Evolutionary conservation across 2,797 vertebrate species (phyloP).

Genomic region (Melanotaenia boesemani): DNA sequence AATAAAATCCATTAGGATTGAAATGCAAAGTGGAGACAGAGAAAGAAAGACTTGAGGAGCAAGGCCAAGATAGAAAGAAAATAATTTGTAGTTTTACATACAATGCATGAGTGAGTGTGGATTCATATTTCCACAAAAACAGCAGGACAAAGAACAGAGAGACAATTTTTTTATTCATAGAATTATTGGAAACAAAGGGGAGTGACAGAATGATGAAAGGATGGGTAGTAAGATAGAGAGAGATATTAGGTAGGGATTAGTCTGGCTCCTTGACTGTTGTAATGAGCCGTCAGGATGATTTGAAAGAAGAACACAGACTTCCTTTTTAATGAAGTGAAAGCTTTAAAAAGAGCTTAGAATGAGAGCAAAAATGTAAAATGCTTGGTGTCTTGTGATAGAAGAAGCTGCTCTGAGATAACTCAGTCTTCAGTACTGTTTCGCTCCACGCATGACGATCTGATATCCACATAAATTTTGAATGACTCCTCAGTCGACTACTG

Average conservation of each 20-base stretch:
- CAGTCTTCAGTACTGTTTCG: conserved; percentile 12
- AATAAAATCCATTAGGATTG: conserved; percentile 80
- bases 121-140: conserved; percentile 12
- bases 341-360: conserved; percentile 48
- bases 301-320: conserved; percentile 70
- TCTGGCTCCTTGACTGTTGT: conserved; percentile 59
- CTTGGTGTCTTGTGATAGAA: conserved; percentile 32
- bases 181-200: conserved; percentile 29
- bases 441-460: conserved; percentile 25
- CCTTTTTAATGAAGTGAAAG: conserved; percentile 74
- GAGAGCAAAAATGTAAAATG: conserved; percentile 50
- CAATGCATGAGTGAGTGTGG: background rate
- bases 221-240: conserved; percentile 33
- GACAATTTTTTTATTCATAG: conserved; percentile 23
- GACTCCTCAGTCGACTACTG: conserved; percentile 42
- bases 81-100: conserved; percentile 33
- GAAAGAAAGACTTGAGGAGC: conserved; percentile 12
- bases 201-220: conserved; percentile 45
- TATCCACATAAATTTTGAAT: conserved; percentile 30
- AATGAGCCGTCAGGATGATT: conserved; percentile 81
- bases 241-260: conserved; percentile 65
- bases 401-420: conserved; percentile 47
- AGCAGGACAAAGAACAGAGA: background rate
- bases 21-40: conserved; percentile 59
- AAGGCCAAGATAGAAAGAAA: conserved; percentile 25